These are phyloP conservation scores for Clusia tigrina DNA, from an alignment of 2,888 invertebrate genomes.

Conservation along the genomic window DNA sequence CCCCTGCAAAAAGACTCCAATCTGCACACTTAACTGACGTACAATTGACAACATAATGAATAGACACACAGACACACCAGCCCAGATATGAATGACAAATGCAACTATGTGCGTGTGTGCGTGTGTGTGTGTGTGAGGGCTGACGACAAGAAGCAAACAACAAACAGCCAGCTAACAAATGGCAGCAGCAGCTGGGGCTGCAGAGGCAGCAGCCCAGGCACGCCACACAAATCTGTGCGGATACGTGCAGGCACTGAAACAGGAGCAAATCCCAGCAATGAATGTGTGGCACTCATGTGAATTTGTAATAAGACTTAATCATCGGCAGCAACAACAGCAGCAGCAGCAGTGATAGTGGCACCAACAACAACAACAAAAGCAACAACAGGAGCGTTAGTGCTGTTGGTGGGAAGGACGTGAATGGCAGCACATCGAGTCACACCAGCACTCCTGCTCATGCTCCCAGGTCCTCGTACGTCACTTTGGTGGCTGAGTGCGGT, in stretches of 20 bases:
- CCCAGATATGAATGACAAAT: background rate
- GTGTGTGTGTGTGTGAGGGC: background rate
- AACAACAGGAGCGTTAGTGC: too few species aligned
- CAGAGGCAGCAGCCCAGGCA: background rate
- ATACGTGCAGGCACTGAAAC: conserved; percentile 10
- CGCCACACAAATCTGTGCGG: background rate
- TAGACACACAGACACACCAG: conserved; percentile 3
- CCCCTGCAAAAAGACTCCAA: background rate
- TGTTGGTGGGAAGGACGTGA: too few species aligned
- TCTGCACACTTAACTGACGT: conserved; percentile 8
- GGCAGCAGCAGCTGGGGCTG: background rate
- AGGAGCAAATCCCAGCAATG: conserved; percentile 25
- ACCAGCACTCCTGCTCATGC: too few species aligned
- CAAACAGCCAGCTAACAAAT: background rate
- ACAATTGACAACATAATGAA: conserved; percentile 30
- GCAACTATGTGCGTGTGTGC: conserved; percentile 1
- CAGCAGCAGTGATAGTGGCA: conserved; percentile 6
- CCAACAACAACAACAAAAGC: background rate
- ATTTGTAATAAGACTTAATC: conserved; percentile 20
- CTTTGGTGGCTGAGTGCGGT: background rate
- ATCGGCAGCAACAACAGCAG: conserved; percentile 1
- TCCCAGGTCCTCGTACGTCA: too few species aligned
- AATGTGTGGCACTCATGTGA: conserved; percentile 16
- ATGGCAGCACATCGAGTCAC: too few species aligned
- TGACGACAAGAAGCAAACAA: conserved; percentile 3